A percentile compares a stretch with the other conserved stretches of the same genome.
Evolutionary conservation across 2,113 vertebrate genomes (phyloP).

Genomic region (Zapus hudsonius): DNA sequence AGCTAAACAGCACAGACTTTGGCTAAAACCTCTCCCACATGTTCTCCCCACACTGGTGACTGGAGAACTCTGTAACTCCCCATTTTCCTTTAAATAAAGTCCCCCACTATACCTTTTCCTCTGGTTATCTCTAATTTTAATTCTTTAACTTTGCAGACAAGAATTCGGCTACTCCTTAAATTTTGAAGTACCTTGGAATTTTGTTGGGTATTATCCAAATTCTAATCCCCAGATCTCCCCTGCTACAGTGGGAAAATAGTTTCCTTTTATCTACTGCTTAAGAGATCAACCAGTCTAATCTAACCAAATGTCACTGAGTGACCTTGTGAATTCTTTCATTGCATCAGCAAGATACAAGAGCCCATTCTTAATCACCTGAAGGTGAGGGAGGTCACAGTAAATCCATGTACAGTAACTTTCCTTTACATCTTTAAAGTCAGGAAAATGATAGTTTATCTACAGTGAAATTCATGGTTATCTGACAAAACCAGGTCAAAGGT

Average conservation of each 20-base stretch:
- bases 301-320: slow-evolving; percentile 80
- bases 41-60: no score
- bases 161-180: no score
- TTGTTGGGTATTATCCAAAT: no score
- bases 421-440: slow-evolving; percentile 83
- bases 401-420: slow-evolving; percentile 76
- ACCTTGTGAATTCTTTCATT: slow-evolving; percentile 78
- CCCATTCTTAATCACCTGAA: slow-evolving; percentile 81
- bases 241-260: slow-evolving; percentile 70
- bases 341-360: slow-evolving; percentile 82
- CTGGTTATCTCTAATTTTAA: no score
- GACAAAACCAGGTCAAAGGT: slow-evolving; percentile 92
- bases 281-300: slow-evolving; percentile 76
- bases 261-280: slow-evolving; percentile 61
- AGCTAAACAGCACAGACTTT: no score
- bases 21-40: no score
- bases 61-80: no score
- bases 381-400: slow-evolving; percentile 84
- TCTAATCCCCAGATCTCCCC: no score
- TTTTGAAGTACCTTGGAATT: no score
- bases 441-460: slow-evolving; percentile 91
- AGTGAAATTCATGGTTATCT: slow-evolving; percentile 90
- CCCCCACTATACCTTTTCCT: no score
- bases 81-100: no score
- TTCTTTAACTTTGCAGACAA: no score